Evolutionary conservation across 2,888 invertebrate species (phyloP).

Genomic region (Zaprionus lineosus): DNA sequence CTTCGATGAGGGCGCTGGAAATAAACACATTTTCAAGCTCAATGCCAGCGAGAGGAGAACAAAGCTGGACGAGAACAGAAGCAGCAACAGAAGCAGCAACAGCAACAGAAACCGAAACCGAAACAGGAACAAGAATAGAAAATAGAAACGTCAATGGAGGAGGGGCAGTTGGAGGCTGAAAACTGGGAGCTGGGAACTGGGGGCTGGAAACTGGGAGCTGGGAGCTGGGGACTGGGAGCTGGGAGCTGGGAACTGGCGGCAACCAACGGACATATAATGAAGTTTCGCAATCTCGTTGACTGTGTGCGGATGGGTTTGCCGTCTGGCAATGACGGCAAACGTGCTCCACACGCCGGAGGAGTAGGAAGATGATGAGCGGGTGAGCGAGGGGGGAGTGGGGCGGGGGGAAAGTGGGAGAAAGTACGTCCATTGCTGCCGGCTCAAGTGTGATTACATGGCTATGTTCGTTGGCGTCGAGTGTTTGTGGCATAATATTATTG

Average conservation of each 20-base stretch:
- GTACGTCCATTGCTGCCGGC: conserved; percentile 57
- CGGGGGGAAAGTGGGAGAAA: conserved; percentile 3
- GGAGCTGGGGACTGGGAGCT: conserved; percentile 22
- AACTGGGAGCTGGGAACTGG: conserved; percentile 47
- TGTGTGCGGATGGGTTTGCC: conserved; percentile 34
- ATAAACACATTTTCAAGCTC: conserved; percentile 79
- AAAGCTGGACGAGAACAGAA: conserved; percentile 63
- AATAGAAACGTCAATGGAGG: conserved; percentile 5
- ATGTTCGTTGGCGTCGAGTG: conserved; percentile 72
- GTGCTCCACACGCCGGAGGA: background rate
- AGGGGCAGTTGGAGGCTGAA: conserved; percentile 13
- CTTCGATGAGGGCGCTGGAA: conserved; percentile 55
- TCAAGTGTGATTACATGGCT: conserved; percentile 77
- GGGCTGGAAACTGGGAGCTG: conserved; percentile 8
- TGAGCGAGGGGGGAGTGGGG: background rate
- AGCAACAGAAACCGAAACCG: conserved; percentile 57
- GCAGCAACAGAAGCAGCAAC: conserved; percentile 21
- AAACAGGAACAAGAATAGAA: conserved; percentile 51
- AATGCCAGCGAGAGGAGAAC: conserved; percentile 68
- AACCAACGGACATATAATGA: conserved; percentile 67
- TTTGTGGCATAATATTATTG: conserved; percentile 79
- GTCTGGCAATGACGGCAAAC: conserved; percentile 47
- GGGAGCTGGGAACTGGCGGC: conserved; percentile 5
- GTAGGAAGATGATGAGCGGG: background rate
- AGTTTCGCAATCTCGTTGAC: conserved; percentile 74